Conservation (phyloP, 2,888 invertebrate genomes). For the Thalpophila matura region DNA sequence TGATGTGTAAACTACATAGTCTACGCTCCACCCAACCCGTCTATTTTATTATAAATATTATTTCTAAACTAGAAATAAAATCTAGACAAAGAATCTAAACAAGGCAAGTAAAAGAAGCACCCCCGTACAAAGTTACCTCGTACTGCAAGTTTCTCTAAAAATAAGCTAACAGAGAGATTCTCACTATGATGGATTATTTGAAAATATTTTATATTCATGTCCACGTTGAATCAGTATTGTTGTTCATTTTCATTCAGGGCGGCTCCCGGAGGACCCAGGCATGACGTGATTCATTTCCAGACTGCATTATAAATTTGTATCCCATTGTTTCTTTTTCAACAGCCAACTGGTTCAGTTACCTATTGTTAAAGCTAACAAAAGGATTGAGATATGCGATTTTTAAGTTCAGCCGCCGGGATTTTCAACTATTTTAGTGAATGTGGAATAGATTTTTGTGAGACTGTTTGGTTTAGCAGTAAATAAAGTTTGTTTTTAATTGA, state of each 20-base stretch:
- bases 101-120: constrained; percentile 25
- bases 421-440: constrained; percentile 61
- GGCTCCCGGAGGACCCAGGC: constrained; percentile 77
- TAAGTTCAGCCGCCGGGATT: constrained; percentile 72
- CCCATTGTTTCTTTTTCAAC: constrained; percentile 86
- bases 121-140: constrained; percentile 37
- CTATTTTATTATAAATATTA: too few species aligned
- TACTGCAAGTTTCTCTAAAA: constrained; percentile 37
- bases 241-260: constrained; percentile 86
- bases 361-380: constrained; percentile 85
- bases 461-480: constrained; percentile 28
- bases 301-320: constrained; percentile 89
- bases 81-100: constrained; percentile 36
- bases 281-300: constrained; percentile 87
- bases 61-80: constrained; percentile 21
- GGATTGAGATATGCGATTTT: constrained; percentile 82
- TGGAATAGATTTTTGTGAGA: constrained; percentile 38
- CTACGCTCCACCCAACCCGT: not conserved
- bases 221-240: constrained; percentile 76
- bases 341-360: constrained; percentile 83
- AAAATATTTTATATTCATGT: constrained; percentile 74
- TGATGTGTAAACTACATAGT: not conserved
- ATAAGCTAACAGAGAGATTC: constrained; percentile 42
- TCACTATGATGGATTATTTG: constrained; percentile 63
- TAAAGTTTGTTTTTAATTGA: constrained; percentile 14